Conservation (phyloP, 2,888 invertebrate species). For the Rhyacophila evoluta region DNA sequence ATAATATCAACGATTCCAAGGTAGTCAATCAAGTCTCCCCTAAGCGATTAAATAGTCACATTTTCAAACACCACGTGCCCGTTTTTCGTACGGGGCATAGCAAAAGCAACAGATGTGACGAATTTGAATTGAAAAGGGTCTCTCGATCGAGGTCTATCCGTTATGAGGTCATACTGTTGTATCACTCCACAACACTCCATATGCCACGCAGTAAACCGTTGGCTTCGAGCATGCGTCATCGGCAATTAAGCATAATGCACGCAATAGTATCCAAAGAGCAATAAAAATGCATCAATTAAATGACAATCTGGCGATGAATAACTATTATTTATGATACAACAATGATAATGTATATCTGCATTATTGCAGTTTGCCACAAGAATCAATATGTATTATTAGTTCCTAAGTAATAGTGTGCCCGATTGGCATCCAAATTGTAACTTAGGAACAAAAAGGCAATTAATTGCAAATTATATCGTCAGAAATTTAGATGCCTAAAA, state of each 20-base stretch:
- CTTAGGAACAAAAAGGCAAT: too few species aligned
- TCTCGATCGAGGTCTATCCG: slow-evolving; percentile 43
- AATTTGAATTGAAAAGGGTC: slow-evolving; percentile 28
- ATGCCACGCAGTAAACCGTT: slow-evolving; percentile 46
- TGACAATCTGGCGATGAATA: background rate
- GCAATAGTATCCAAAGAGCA: slow-evolving; percentile 3
- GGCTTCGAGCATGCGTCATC: slow-evolving; percentile 47
- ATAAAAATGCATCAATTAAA: slow-evolving; percentile 3
- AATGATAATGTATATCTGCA: too few species aligned
- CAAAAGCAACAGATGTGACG: slow-evolving; percentile 49
- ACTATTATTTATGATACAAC: background rate
- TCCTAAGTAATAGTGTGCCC: too few species aligned
- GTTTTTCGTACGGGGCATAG: background rate
- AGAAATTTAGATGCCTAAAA: too few species aligned
- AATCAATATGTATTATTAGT: too few species aligned
- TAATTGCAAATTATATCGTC: too few species aligned
- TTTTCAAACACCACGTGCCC: background rate
- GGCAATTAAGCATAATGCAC: slow-evolving; percentile 27
- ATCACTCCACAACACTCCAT: background rate
- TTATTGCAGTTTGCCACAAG: too few species aligned
- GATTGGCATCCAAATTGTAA: too few species aligned
- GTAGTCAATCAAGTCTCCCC: background rate
- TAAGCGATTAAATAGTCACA: background rate
- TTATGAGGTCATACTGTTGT: slow-evolving; percentile 49
- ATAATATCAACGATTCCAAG: background rate